Percentiles rank a stretch among this genome's conserved stretches.
Evolutionary conservation across 2,113 vertebrate species (phyloP).

Genomic region (Anhinga anhinga): DNA sequence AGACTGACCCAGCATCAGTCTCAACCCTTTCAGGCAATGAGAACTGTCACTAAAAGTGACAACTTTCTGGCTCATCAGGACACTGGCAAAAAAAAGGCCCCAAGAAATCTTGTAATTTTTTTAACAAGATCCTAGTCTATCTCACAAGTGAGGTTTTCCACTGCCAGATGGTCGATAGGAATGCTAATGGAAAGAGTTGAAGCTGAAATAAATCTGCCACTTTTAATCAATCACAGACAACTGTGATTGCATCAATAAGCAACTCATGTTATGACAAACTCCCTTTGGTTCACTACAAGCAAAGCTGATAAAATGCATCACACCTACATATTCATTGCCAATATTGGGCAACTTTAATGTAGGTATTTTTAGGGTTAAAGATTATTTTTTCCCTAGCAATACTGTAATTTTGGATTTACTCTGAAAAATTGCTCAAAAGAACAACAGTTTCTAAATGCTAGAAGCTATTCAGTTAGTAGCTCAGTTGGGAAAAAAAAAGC

Average conservation of each 20-base stretch:
- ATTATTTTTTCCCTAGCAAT: not conserved
- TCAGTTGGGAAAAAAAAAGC: not conserved
- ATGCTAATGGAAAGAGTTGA: constrained; percentile 72
- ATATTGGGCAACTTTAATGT: not conserved
- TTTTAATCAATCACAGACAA: constrained; percentile 73
- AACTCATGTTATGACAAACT: constrained; percentile 36
- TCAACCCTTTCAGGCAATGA: constrained; percentile 5
- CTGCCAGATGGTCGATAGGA: constrained; percentile 70
- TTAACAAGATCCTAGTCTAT: constrained; percentile 29
- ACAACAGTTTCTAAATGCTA: not conserved
- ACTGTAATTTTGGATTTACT: not conserved
- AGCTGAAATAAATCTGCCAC: constrained; percentile 75
- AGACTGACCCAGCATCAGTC: not conserved
- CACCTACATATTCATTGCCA: not conserved
- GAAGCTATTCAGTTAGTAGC: not conserved
- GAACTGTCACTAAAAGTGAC: constrained; percentile 28
- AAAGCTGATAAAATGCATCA: not conserved
- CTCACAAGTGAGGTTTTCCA: constrained; percentile 50
- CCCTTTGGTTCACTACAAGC: constrained; percentile 10
- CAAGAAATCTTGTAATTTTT: constrained; percentile 48
- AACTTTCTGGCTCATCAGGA: constrained; percentile 53
- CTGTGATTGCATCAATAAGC: constrained; percentile 48
- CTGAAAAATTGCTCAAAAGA: not conserved
- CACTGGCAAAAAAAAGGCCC: constrained; percentile 21
- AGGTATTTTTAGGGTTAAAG: not conserved